These are phyloP conservation scores for Chrysolina oricalcia DNA, from an alignment of 2,888 invertebrate genomes.

Conservation along the genomic window DNA sequence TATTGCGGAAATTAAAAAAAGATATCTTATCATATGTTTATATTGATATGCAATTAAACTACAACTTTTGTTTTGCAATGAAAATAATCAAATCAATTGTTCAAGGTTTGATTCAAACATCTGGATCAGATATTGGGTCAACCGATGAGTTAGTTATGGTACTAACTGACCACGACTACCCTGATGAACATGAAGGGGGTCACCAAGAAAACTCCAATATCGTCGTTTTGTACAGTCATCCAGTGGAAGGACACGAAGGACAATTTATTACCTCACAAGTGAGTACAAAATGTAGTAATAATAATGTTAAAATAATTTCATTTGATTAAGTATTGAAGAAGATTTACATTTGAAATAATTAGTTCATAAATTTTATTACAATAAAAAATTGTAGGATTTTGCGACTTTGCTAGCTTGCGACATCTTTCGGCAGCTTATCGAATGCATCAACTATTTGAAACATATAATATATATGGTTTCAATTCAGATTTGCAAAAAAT, in stretches of 20 bases:
- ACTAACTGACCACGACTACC: constrained; percentile 76
- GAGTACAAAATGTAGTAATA: constrained; percentile 22
- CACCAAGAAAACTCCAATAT: constrained; percentile 76
- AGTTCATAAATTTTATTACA: too few relatives aligned
- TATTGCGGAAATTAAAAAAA: too few relatives aligned
- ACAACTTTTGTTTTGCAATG: not conserved
- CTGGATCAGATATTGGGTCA: constrained; percentile 71
- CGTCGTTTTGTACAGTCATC: constrained; percentile 79
- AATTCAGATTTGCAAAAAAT: too few relatives aligned
- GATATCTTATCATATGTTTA: constrained; percentile 25
- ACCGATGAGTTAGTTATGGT: constrained; percentile 79
- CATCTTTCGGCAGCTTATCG: too few relatives aligned
- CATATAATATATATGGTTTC: too few relatives aligned
- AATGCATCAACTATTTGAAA: too few relatives aligned
- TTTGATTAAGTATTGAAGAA: too few relatives aligned
- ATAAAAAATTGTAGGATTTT: too few relatives aligned
- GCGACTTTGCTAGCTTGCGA: too few relatives aligned
- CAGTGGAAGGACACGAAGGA: constrained; percentile 75
- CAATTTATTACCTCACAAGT: constrained; percentile 72
- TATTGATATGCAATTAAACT: constrained; percentile 57
- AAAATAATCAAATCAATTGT: constrained; percentile 48
- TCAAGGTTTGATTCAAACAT: constrained; percentile 64
- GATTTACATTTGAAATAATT: too few relatives aligned
- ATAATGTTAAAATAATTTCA: too few relatives aligned
- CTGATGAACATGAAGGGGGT: constrained; percentile 62